Conservation (phyloP, 2,113 vertebrate genomes). For the Martes martes region DNA sequence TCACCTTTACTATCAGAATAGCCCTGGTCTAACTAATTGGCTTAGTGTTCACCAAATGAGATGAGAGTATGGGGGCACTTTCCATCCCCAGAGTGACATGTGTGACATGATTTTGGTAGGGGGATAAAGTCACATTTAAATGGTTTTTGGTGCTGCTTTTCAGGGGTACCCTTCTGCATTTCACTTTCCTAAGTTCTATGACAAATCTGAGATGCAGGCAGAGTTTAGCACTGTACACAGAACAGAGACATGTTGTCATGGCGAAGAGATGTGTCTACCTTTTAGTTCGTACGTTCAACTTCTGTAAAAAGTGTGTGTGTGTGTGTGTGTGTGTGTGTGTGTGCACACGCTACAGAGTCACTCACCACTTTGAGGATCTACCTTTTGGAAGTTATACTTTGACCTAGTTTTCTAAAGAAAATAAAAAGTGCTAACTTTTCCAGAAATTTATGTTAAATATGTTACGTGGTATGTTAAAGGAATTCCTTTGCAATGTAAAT, state of each 20-base stretch:
- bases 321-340: background rate
- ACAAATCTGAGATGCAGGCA: background rate
- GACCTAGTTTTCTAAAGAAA: constrained; percentile 34
- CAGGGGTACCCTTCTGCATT: background rate
- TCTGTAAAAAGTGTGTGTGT: background rate
- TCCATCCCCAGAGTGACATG: background rate
- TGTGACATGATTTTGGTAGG: background rate
- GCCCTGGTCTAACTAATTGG: background rate
- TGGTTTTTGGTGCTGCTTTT: background rate
- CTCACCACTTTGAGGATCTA: background rate
- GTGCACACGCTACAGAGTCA: background rate
- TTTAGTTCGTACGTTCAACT: background rate
- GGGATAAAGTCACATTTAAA: background rate
- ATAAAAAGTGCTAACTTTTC: background rate
- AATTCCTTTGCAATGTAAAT: constrained; percentile 21
- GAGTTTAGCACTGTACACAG: background rate
- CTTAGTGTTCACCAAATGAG: background rate
- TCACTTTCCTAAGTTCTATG: background rate
- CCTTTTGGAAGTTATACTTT: constrained; percentile 3
- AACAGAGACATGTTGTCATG: background rate
- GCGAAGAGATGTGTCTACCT: background rate
- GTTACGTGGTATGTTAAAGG: constrained; percentile 12
- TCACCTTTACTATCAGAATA: background rate
- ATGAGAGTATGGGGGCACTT: background rate
- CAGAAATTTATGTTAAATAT: constrained; percentile 12